Evolutionary conservation across 2,113 vertebrate species (phyloP), one percentile per base, ranked within the genome.

Genomic region (Forbesichthys agassizii): DNA sequence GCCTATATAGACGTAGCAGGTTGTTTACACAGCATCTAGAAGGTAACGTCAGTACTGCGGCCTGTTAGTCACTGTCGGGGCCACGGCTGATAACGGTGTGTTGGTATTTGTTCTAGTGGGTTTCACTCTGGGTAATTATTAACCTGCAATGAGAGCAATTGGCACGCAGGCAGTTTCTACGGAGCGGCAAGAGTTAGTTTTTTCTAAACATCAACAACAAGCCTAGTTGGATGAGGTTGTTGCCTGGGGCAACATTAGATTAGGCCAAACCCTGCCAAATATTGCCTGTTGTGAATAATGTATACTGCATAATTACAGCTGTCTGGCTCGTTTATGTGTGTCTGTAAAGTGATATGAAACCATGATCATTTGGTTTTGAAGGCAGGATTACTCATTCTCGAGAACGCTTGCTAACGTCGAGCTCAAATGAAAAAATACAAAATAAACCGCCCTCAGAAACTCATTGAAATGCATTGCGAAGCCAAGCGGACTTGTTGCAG

Each of bases 71-170:
- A 78, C 83, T 81, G 9, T 83, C 80, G 64, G 80, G 81, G 80
- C 74, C 78, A 77, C 48, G 48, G 57, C 82, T 83, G 86, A 89
- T 86, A 86, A 71, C 71, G 42, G 65, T 18, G 33, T 33, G 61
- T 49, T 51, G 55, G 61, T 89, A 56, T 92, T 88, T 93, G 89
- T 81, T 71, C 79, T 58, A 36, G 49, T 81, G 48, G 76, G 94
- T 96, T 96, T 96, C 94, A 79, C 84, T 91, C 79, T 80, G 5
- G 80, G 73, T 92, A 92, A 94, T 95, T 55, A 96, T 96, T 96
- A 96, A 95, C 93, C 33, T 20, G 51, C 54, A 4, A 61, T 71
- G 75, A 61, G 78, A 76, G 88, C 81, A 69, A 65, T n/a, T 14
- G 67, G 68, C 63, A 66, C 42, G 33, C 66, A 67, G 62, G 61